Base-by-base conservation (phyloP, 2,113 vertebrate species). In the Argyrosomus japonicus region DNA sequence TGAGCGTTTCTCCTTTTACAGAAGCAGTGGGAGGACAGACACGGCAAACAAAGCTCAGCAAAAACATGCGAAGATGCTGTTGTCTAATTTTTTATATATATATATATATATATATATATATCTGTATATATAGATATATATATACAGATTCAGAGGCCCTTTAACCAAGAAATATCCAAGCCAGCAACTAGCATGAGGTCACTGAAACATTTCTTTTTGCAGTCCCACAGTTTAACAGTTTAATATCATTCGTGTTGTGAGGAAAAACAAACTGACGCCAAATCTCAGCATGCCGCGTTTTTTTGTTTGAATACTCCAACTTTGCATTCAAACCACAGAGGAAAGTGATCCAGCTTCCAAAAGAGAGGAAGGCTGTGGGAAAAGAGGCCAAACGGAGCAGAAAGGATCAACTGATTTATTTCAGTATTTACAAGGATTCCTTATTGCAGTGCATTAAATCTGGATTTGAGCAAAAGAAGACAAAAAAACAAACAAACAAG, bases 331-430 rank as follows among this genome's bases (percentile, higher is more conserved):
- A 10, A 36, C 25, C 71, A 29, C 11, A 72, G 43, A 70, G 68
- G 50, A 63, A 47, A 75, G n/a, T 40, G 45, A 67, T 8, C 13
- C 11, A 64, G 62, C n/a, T 10, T 56, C 17, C 5, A 19, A 56
- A 0, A 17, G 45, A 32, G n/a, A 17, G 48, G 45, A 63, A 68
- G 80, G 4, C 25, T 5, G 25, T 78, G n/a, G 19, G 25, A 83
- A 79, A 36, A 83, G 21, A 81, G 21, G 25, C 13, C 5, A 73
- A 81, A 85, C 51, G 50, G 65, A 85, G 17, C 68, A 85, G 19
- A 47, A 60, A 79, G 61, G 79, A 73, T 90, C 63, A 56, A 85
- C 71, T 1, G 57, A 87, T 92, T 93, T 94, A 93, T 93, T 93
- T 88, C 74, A 81, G 84, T 88, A 88, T 89, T 87, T 82, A 79